A percentile compares a stretch with the other conserved stretches of the same genome.
Evolutionary conservation across 2,113 vertebrate species (phyloP).

Genomic region (Nicator chloris): DNA sequence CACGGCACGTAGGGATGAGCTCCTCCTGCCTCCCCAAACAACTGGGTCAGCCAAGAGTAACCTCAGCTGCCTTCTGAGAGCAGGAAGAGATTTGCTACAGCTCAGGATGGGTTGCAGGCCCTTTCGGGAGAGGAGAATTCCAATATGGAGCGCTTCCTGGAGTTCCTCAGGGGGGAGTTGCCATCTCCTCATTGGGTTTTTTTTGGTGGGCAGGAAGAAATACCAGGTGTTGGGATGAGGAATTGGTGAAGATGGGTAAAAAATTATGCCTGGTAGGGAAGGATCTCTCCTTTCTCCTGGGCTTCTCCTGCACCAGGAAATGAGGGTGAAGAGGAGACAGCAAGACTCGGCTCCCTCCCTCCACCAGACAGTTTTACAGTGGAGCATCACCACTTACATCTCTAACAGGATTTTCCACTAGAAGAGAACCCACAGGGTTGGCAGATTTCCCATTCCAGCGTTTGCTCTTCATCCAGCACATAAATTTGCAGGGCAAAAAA

Average conservation of each 20-base stretch:
- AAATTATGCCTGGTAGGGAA: not conserved
- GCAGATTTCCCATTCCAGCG: constrained; percentile 14
- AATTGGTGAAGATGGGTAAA: not conserved
- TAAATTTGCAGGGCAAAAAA: not conserved
- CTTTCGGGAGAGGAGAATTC: not conserved
- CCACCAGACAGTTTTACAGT: not conserved
- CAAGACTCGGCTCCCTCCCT: not conserved
- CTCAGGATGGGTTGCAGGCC: not conserved
- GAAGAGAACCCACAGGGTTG: not conserved
- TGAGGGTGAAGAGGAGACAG: not conserved
- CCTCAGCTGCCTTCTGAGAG: constrained; percentile 48
- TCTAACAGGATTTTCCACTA: constrained; percentile 9
- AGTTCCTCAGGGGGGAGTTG: rapidly evolving
- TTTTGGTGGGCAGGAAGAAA: not conserved
- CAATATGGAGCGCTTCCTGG: rapidly evolving
- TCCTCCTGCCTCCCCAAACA: constrained; percentile 2
- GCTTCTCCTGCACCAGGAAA: not conserved
- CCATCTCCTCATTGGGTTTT: rapidly evolving
- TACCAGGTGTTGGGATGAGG: not conserved
- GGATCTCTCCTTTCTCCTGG: not conserved
- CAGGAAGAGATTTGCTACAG: constrained; percentile 63
- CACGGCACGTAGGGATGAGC: not conserved
- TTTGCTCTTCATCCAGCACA: not conserved
- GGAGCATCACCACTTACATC: constrained; percentile 10
- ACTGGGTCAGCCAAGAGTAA: constrained; percentile 74